These are phyloP conservation scores for Lasioglossum pauxillum DNA, from an alignment of 2,888 invertebrate genomes.

Conservation along the genomic window DNA sequence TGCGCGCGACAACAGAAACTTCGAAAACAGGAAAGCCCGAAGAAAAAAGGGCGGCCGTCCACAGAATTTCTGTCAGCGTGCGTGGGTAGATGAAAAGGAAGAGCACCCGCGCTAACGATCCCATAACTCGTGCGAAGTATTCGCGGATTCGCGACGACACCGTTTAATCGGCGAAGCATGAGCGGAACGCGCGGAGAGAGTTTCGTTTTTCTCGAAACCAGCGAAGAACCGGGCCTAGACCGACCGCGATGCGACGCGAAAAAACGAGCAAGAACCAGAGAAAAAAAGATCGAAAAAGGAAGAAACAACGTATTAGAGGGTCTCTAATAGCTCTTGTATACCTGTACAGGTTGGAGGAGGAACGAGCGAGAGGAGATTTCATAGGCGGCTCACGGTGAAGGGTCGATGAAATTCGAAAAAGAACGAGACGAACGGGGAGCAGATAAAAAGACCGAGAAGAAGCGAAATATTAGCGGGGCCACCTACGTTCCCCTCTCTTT, in stretches of 20 bases:
- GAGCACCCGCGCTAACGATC: slow-evolving; percentile 31
- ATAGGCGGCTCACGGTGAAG: slow-evolving; percentile 33
- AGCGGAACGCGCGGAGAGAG: slow-evolving; percentile 28
- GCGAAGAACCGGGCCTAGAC: not conserved
- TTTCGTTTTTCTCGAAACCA: slow-evolving; percentile 30
- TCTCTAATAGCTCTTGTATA: slow-evolving; percentile 48
- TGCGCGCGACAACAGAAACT: not conserved
- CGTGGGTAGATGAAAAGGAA: not conserved
- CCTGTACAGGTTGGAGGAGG: slow-evolving; percentile 13
- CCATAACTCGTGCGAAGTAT: slow-evolving; percentile 30
- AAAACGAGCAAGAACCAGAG: slow-evolving; percentile 9
- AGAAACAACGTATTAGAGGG: slow-evolving; percentile 27
- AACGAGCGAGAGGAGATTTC: slow-evolving; percentile 5
- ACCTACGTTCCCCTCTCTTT: slow-evolving; percentile 59
- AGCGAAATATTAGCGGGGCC: slow-evolving; percentile 53
- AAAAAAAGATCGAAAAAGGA: not conserved
- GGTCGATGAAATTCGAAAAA: slow-evolving; percentile 59
- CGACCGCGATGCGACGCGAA: slow-evolving; percentile 22
- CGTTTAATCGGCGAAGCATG: slow-evolving; percentile 37
- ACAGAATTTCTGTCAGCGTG: slow-evolving; percentile 5
- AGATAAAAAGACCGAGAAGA: slow-evolving; percentile 4
- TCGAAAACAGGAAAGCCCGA: not conserved
- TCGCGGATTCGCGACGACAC: slow-evolving; percentile 12
- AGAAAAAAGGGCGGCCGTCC: not conserved
- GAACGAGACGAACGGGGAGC: slow-evolving; percentile 24